Evolutionary conservation across 2,888 invertebrate genomes (phyloP).

Genomic region (Campoplex capitator): DNA sequence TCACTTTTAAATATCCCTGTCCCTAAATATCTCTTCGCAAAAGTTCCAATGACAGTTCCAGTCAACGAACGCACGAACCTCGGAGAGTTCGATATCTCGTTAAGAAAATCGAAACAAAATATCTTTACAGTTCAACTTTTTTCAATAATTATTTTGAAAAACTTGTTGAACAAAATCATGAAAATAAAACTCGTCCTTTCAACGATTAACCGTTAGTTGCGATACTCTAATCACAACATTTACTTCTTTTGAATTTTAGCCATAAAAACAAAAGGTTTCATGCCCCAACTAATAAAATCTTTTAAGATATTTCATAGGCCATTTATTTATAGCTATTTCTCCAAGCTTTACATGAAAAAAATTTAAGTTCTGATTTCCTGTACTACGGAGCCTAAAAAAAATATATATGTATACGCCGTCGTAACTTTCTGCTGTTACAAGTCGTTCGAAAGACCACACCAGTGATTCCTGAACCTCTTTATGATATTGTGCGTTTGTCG

Average conservation of each 20-base stretch:
- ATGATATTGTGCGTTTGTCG: constrained; percentile 42
- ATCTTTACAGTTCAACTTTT: not conserved
- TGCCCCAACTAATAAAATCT: not conserved
- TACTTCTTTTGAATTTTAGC: not conserved
- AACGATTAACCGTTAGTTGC: not conserved
- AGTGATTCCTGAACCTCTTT: constrained; percentile 5
- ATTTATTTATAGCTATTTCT: constrained; percentile 1
- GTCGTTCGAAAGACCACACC: constrained; percentile 21
- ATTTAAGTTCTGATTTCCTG: constrained; percentile 1
- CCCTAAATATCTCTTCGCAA: not conserved
- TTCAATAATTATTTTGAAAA: no score
- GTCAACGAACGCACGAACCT: not conserved
- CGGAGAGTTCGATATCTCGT: constrained; percentile 7
- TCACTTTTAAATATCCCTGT: constrained; percentile 74
- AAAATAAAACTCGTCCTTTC: no score
- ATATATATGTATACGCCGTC: not conserved
- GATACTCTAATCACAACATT: not conserved
- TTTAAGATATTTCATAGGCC: not conserved
- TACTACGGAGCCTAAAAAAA: constrained; percentile 3
- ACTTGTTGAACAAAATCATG: no score
- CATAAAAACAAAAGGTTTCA: not conserved
- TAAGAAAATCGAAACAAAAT: constrained; percentile 5
- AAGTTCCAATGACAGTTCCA: constrained; percentile 4
- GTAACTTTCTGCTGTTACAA: constrained; percentile 12
- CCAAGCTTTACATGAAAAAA: not conserved